A percentile compares a stretch with the other conserved stretches of the same genome.
Conservation (phyloP, 2,888 invertebrate species). For the Gortyna flavago region DNA sequence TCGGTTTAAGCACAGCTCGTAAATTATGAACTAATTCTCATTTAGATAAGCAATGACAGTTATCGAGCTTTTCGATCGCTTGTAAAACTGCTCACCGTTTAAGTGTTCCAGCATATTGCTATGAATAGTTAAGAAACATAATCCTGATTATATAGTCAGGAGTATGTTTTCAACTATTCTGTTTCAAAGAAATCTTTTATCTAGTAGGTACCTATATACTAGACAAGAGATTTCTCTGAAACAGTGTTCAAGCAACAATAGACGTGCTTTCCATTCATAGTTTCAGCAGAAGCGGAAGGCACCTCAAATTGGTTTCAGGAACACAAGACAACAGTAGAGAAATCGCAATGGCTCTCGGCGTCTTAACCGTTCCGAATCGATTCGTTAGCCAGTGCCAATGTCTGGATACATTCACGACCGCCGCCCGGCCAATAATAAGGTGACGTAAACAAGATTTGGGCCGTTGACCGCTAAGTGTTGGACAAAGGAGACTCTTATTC, state of each 20-base stretch:
- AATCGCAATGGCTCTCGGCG: slow-evolving; percentile 71
- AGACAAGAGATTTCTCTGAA: slow-evolving; percentile 11
- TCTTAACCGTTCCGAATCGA: slow-evolving; percentile 81
- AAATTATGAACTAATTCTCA: slow-evolving; percentile 25
- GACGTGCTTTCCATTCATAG: slow-evolving; percentile 25
- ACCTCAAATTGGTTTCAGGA: slow-evolving; percentile 60
- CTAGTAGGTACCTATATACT: background rate
- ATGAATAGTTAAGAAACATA: background rate
- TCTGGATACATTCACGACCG: slow-evolving; percentile 77
- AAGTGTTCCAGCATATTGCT: background rate
- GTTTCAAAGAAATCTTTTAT: too few species aligned
- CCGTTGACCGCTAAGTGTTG: slow-evolving; percentile 78
- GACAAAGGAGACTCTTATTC: slow-evolving; percentile 76
- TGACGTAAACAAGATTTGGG: slow-evolving; percentile 82
- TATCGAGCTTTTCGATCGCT: slow-evolving; percentile 4
- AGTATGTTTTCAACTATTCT: too few species aligned
- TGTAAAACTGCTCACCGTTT: slow-evolving; percentile 2
- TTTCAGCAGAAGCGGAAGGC: slow-evolving; percentile 51
- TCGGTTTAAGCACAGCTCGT: slow-evolving; percentile 6
- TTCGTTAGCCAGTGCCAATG: slow-evolving; percentile 79
- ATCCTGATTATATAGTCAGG: background rate
- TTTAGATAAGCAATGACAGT: slow-evolving; percentile 11
- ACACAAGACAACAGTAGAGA: slow-evolving; percentile 69
- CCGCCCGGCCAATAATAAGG: slow-evolving; percentile 75
- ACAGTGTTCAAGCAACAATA: slow-evolving; percentile 13